A percentile compares a stretch with the other conserved stretches of the same genome.
phyloP scores from a whole-genome alignment of 2,888 invertebrate genomes.

The Drosophila cognata region DNA sequence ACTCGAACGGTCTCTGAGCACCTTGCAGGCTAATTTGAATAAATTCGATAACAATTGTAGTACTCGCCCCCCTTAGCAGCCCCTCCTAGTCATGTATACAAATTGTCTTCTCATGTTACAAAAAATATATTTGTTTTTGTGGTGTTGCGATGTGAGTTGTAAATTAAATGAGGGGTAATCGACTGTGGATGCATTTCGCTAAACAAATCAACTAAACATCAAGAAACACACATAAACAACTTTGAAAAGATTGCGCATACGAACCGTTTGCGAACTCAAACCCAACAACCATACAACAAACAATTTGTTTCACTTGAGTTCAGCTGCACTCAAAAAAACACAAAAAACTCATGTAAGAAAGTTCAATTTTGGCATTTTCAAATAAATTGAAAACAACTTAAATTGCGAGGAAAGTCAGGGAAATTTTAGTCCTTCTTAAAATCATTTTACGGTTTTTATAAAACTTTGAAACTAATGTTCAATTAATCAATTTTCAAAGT shows the following conservation, averaged over 20 bases:
- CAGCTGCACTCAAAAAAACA: conserved; percentile 1
- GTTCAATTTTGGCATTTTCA: not conserved
- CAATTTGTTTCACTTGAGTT: conserved; percentile 54
- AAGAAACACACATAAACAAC: conserved; percentile 6
- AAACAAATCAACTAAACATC: conserved; percentile 12
- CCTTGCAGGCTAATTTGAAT: not conserved
- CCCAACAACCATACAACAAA: conserved; percentile 11
- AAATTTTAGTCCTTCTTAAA: not conserved
- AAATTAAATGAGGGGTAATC: conserved; percentile 37
- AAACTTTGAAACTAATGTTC: not conserved
- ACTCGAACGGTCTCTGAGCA: not conserved
- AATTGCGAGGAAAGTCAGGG: not conserved
- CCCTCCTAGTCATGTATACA: not conserved
- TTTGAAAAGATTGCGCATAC: conserved; percentile 48
- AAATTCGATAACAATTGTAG: not conserved
- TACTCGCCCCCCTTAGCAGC: not conserved
- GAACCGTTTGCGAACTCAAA: conserved; percentile 31
- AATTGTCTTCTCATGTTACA: not conserved
- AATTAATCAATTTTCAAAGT: not conserved
- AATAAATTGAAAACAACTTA: not conserved
- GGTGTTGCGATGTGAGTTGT: conserved; percentile 17
- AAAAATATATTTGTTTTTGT: not conserved
- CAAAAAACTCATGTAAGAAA: not conserved
- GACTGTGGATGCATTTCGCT: conserved; percentile 31
- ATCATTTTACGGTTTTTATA: too few species aligned